Conservation (phyloP, 2,113 vertebrate species). For the Tenrec ecaudatus region DNA sequence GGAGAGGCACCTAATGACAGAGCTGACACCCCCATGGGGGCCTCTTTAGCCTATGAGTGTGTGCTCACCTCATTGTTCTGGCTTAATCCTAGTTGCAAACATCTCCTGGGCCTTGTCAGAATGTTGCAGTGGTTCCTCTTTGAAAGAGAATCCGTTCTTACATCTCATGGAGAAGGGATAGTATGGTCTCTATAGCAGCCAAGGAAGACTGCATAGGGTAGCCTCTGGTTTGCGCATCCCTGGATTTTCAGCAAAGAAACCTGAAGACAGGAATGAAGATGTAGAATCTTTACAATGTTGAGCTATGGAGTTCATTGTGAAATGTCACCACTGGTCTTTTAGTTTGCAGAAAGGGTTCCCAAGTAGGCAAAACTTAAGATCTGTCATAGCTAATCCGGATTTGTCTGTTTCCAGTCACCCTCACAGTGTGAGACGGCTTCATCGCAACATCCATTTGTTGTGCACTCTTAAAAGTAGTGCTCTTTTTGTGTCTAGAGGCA, state of each 20-base stretch:
- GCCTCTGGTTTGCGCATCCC: not conserved
- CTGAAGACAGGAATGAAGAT: not conserved
- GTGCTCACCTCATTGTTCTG: not conserved
- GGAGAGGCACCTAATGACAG: not conserved
- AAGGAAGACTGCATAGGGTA: not conserved
- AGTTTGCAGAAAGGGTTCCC: slow-evolving; percentile 59
- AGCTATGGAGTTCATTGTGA: not conserved
- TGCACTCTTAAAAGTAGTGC: not conserved
- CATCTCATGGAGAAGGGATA: not conserved
- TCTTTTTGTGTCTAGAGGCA: not conserved
- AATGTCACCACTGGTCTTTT: not conserved
- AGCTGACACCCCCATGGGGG: too few relatives aligned
- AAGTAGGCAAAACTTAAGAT: slow-evolving; percentile 52
- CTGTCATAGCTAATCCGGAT: slow-evolving; percentile 9
- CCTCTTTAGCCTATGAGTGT: not conserved
- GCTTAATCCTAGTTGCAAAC: not conserved
- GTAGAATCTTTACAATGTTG: not conserved
- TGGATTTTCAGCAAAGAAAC: not conserved
- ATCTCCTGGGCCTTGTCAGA: not conserved
- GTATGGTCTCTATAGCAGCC: not conserved
- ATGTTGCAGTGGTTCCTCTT: not conserved
- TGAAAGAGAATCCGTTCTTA: not conserved
- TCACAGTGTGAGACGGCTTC: not conserved
- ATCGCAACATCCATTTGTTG: not conserved
- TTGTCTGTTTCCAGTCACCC: not conserved